A percentile compares a stretch with the other conserved stretches of the same genome.
These are phyloP conservation scores for Blastobasis adustella DNA, from an alignment of 2,888 invertebrate genomes.

Conservation along the genomic window DNA sequence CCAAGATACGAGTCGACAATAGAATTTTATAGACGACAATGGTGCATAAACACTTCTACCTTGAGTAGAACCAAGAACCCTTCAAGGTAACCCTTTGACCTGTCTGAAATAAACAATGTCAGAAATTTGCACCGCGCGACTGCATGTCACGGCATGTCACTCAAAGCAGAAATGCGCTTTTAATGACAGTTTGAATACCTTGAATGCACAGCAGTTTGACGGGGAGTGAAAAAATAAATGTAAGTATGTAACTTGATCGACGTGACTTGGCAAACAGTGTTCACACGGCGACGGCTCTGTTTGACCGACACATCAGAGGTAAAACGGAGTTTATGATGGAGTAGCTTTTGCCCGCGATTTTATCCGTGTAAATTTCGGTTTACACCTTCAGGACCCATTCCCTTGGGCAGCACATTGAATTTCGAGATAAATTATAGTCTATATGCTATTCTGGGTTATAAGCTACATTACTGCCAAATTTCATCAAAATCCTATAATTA, in stretches of 20 bases:
- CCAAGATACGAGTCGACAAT: conserved; percentile 29
- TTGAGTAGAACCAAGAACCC: conserved; percentile 16
- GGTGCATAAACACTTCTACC: conserved; percentile 32
- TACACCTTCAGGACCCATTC: too few species aligned
- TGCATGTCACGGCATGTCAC: conserved; percentile 35
- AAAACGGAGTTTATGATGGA: too few species aligned
- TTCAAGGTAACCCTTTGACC: conserved; percentile 11
- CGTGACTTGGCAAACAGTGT: conserved; percentile 1
- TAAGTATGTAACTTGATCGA: conserved; percentile 8
- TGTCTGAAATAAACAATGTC: conserved; percentile 32
- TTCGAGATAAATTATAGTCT: too few species aligned
- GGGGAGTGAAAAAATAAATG: conserved; percentile 20
- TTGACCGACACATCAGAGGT: neutral
- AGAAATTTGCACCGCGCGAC: conserved; percentile 36
- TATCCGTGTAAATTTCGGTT: too few species aligned
- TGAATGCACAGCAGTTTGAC: conserved; percentile 1
- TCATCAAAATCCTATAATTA: too few species aligned
- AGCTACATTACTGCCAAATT: too few species aligned
- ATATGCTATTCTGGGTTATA: too few species aligned
- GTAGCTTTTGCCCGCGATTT: too few species aligned
- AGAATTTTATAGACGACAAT: conserved; percentile 23
- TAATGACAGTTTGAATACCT: conserved; percentile 29
- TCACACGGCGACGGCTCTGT: conserved; percentile 20
- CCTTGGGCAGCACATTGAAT: too few species aligned
- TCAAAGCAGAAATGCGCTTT: conserved; percentile 43